Conservation (phyloP, 2,797 vertebrate genomes). For the Borostomias antarcticus region DNA sequence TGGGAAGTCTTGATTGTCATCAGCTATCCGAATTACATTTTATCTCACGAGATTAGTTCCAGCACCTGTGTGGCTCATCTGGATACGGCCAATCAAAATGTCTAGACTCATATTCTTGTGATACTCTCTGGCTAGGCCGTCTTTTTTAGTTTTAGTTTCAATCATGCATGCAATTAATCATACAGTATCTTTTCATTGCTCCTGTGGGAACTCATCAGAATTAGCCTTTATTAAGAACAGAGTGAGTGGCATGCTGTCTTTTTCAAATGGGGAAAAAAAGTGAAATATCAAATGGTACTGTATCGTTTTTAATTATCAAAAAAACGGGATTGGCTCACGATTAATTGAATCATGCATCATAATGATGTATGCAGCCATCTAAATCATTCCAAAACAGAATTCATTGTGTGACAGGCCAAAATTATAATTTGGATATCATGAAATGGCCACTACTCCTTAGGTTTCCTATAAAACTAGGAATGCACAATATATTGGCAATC, state of each 20-base stretch:
- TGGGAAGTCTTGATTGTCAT: slow-evolving; percentile 4
- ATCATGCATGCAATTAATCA: slow-evolving; percentile 49
- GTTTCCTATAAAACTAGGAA: too few species aligned
- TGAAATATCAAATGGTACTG: slow-evolving; percentile 53
- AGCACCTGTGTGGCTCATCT: not conserved
- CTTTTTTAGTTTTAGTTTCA: slow-evolving; percentile 36
- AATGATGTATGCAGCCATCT: slow-evolving; percentile 60
- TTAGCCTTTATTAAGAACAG: slow-evolving; percentile 51
- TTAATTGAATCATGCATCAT: slow-evolving; percentile 67
- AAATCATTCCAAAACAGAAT: slow-evolving; percentile 46
- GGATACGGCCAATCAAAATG: not conserved
- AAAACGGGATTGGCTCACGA: slow-evolving; percentile 65
- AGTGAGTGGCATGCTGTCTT: slow-evolving; percentile 54
- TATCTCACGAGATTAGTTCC: slow-evolving; percentile 17
- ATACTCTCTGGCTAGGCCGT: slow-evolving; percentile 14
- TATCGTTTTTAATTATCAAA: slow-evolving; percentile 70
- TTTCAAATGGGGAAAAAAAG: slow-evolving; percentile 44
- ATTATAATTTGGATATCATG: too few species aligned
- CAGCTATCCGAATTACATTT: slow-evolving; percentile 4
- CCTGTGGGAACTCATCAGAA: slow-evolving; percentile 55
- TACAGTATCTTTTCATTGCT: slow-evolving; percentile 36
- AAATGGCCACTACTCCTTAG: too few species aligned
- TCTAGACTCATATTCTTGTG: not conserved
- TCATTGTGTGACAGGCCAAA: too few species aligned
- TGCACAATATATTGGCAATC: too few species aligned